Conservation (phyloP, 2,888 invertebrate species). For the Dolichopus griseipennis region DNA sequence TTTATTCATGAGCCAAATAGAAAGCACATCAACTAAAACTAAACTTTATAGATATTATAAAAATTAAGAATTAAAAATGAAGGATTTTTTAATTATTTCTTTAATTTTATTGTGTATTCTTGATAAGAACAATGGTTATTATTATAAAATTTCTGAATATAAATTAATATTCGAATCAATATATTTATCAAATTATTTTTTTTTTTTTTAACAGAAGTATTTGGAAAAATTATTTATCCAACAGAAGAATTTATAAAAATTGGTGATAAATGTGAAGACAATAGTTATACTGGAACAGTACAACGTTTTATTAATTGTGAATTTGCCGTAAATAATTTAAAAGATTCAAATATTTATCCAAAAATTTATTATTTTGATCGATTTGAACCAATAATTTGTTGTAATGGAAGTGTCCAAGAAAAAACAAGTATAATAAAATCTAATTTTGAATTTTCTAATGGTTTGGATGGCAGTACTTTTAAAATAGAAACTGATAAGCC, state of each 20-base stretch:
- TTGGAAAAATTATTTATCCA: not conserved
- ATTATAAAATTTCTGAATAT: no score
- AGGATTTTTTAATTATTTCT: not conserved
- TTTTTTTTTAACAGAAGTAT: not conserved
- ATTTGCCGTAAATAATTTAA: not conserved
- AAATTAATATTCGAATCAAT: no score
- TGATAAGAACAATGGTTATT: not conserved
- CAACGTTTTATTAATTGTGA: not conserved
- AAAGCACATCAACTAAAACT: no score
- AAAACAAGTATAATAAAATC: not conserved
- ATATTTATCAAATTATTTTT: not conserved
- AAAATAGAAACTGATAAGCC: not conserved
- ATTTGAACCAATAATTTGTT: slow-evolving; percentile 13
- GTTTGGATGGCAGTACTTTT: not conserved
- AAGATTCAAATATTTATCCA: not conserved
- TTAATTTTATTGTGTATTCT: not conserved
- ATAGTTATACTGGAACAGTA: not conserved
- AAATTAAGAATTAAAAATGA: not conserved
- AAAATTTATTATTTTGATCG: slow-evolving; percentile 13
- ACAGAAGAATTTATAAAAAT: not conserved
- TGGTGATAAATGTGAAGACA: not conserved
- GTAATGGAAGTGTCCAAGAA: not conserved
- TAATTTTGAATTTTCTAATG: not conserved
- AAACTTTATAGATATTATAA: no score
- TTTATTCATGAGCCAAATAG: no score